phyloP scores from a whole-genome alignment of 2,888 invertebrate species.

The Gryllus longicercus region DNA sequence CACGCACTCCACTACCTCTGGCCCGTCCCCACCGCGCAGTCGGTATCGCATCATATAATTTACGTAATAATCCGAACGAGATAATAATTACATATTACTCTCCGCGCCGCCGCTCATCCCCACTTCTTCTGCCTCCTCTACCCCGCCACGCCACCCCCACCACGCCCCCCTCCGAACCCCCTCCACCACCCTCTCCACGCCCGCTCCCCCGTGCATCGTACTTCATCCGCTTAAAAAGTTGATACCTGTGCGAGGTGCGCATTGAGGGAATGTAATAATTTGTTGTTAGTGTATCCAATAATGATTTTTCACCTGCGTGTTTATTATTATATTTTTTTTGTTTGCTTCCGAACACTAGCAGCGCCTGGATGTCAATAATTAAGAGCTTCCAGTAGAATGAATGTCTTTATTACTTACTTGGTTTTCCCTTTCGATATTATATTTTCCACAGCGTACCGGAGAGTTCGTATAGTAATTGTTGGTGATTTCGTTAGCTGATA shows the following conservation, averaged over 20 bases:
- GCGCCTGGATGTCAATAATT: too few species aligned
- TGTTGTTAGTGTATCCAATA: slow-evolving; percentile 2
- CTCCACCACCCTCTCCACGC: background rate
- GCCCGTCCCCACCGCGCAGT: background rate
- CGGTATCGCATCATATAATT: slow-evolving; percentile 9
- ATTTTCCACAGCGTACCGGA: too few species aligned
- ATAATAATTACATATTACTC: slow-evolving; percentile 17
- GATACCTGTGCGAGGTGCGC: background rate
- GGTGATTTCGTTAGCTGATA: too few species aligned
- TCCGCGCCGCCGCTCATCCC: background rate
- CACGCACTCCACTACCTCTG: too few species aligned
- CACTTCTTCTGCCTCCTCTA: too few species aligned
- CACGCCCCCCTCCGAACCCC: background rate
- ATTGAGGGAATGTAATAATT: slow-evolving; percentile 11
- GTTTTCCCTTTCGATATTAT: too few species aligned
- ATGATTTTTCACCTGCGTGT: background rate
- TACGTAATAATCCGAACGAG: slow-evolving; percentile 17
- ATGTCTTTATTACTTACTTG: too few species aligned
- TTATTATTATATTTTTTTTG: background rate
- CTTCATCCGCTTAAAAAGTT: slow-evolving; percentile 11
- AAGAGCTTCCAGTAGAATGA: too few species aligned
- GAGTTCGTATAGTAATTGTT: too few species aligned
- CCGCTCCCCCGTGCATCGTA: background rate
- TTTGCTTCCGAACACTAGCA: background rate
- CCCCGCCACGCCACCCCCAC: background rate